Evolutionary conservation across 2,888 invertebrate genomes (phyloP).

Genomic region (Harmothoe impar): DNA sequence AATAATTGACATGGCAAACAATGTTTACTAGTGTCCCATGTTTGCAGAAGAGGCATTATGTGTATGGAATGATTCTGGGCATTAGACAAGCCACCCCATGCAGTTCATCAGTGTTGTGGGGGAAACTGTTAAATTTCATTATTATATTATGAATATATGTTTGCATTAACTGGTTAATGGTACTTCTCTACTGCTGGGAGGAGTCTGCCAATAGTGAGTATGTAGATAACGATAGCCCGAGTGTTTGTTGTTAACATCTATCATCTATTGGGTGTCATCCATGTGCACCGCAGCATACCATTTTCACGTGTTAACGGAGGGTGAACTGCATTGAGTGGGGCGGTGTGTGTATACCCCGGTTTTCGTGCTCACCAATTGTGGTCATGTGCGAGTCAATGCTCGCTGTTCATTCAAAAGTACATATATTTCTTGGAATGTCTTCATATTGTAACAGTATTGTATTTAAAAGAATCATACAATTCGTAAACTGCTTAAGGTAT

Average conservation of each 20-base stretch:
- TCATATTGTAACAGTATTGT: slow-evolving; percentile 52
- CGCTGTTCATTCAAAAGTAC: slow-evolving; percentile 7
- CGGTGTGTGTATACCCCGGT: neutral
- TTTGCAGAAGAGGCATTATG: neutral
- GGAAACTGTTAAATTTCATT: too few relatives aligned
- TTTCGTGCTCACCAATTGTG: too few relatives aligned
- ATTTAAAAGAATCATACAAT: neutral
- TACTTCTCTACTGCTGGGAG: slow-evolving; percentile 1
- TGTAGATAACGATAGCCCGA: neutral
- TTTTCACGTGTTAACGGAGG: too few relatives aligned
- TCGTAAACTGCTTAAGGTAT: slow-evolving; percentile 30
- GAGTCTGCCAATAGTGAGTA: neutral
- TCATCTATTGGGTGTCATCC: neutral
- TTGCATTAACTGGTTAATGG: neutral
- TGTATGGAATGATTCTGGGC: too few relatives aligned
- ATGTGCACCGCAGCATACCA: neutral
- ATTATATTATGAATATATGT: neutral
- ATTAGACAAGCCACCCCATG: too few relatives aligned
- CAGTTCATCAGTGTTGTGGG: too few relatives aligned
- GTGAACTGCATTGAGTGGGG: too few relatives aligned
- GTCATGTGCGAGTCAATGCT: neutral
- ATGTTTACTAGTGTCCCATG: neutral
- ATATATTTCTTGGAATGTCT: slow-evolving; percentile 9
- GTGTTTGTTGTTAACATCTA: neutral
- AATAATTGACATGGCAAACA: neutral